A percentile compares a stretch with the other conserved stretches of the same genome.
Evolutionary conservation across 2,797 vertebrate genomes (phyloP).

Genomic region (Hafferia zeledoni): DNA sequence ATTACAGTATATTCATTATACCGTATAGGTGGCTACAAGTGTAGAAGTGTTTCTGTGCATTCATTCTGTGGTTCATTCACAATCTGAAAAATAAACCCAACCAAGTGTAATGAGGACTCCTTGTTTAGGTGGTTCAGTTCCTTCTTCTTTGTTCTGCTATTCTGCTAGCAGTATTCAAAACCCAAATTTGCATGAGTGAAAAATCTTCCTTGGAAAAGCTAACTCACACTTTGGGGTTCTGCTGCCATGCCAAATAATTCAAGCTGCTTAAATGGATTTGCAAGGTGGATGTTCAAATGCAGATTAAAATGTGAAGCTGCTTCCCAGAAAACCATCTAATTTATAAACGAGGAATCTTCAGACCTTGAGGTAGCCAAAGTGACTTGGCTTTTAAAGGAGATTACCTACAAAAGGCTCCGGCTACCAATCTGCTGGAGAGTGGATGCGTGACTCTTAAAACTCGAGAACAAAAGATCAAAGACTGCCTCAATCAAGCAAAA

Average conservation of each 20-base stretch:
- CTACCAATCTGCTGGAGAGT: background rate
- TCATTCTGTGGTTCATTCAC: background rate
- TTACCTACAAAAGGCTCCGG: background rate
- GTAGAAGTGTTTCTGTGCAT: background rate
- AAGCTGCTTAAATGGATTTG: slow-evolving; percentile 38
- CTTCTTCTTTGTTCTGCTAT: slow-evolving; percentile 37
- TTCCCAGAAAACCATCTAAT: background rate
- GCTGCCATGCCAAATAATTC: slow-evolving; percentile 7
- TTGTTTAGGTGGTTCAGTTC: background rate
- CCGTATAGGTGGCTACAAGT: background rate
- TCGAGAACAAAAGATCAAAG: slow-evolving; percentile 42
- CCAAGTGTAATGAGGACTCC: background rate
- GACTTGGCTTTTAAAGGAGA: slow-evolving; percentile 15
- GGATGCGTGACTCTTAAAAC: background rate
- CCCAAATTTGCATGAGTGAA: slow-evolving; percentile 19
- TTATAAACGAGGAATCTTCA: slow-evolving; percentile 4
- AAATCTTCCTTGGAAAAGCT: slow-evolving; percentile 22
- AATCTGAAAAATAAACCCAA: background rate
- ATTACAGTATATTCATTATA: background rate
- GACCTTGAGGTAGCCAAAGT: background rate
- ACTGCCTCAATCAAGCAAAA: background rate
- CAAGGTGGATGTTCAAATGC: background rate
- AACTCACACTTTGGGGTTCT: background rate
- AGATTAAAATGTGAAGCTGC: slow-evolving; percentile 25
- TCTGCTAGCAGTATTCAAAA: background rate